Evolutionary conservation across 2,888 invertebrate species (phyloP), one percentile per base, ranked within the genome.

Genomic region (Tridacna gigas): DNA sequence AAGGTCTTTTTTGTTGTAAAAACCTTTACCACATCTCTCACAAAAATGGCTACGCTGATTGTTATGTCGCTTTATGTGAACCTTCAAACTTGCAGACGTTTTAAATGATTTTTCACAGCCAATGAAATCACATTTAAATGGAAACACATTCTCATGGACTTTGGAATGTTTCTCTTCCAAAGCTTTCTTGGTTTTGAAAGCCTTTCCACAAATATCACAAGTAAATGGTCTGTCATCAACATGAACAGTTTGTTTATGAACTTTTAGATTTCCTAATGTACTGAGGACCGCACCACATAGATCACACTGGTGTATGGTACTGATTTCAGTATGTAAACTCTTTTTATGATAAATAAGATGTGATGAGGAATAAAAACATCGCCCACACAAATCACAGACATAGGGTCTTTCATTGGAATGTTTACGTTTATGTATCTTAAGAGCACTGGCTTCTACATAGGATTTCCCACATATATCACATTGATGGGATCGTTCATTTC

Each of bases 151-250:
- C 4, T 56, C 47, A 66, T 88, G 88, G 20, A 84, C 77, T 63
- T 79, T 78, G n/a, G 78, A 80, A 77, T 88, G 88, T 47, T 75
- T 75, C 20, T 80, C 71, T 47, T 86, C 82, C 37, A 85, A 66
- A 20, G 80, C 74, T 69, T 82, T 81, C 73, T 82, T 79, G 25
- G 86, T 83, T 77, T 80, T 86, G 67, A 88, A 89, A 28, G 81
- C 67, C 66, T 88, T 88, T 13, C 80, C 81, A 77, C 89, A 89
- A 9, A 85, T 78, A 76, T 84, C 75, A 73, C 89, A 89, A n/a
- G 79, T 63, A 66, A 79, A 89, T n/a, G 87, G 86, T 61, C 71
- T 79, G 9, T 82, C 84, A 18, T 45, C 26, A 48, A 80, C 67
- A 63, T 89, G 88, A 12, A 83, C 79, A 4, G 80, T 71, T 45